phyloP scores from a whole-genome alignment of 1,140 invertebrate genomes.

The Pseudomyrmex dendroicus region DNA sequence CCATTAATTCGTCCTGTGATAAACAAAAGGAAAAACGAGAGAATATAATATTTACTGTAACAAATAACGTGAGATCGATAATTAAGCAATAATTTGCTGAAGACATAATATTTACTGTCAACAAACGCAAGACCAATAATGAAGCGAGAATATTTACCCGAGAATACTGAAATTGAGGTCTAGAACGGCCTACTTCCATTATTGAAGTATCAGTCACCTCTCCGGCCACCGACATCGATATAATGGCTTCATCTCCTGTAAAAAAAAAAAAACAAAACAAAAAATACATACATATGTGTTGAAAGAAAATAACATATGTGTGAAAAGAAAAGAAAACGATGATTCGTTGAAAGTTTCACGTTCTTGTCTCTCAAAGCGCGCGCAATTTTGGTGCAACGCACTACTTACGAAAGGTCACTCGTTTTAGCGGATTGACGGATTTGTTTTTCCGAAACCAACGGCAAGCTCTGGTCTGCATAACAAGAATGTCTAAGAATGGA shows the following conservation, averaged over 20 bases:
- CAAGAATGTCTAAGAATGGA: constrained; percentile 78
- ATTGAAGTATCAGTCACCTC: constrained; percentile 84
- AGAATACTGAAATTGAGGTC: constrained; percentile 83
- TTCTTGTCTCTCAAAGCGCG: not conserved
- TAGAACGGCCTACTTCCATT: constrained; percentile 82
- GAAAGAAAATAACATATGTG: not conserved
- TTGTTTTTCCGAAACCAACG: constrained; percentile 77
- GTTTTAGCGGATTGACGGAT: constrained; percentile 68
- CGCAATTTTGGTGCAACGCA: not conserved
- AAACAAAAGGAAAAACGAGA: constrained; percentile 48
- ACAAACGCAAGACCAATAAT: too few relatives aligned
- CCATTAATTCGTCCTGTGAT: constrained; percentile 87
- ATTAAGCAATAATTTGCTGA: not conserved
- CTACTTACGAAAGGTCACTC: constrained; percentile 78
- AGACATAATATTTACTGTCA: not conserved
- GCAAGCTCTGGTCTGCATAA: constrained; percentile 75
- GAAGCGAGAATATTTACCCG: constrained; percentile 74
- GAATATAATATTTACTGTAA: not conserved
- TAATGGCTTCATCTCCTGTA: constrained; percentile 84
- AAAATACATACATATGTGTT: not conserved
- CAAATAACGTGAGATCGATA: too few relatives aligned
- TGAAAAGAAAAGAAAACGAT: too few relatives aligned
- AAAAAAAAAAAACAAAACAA: constrained; percentile 52
- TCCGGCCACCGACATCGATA: constrained; percentile 83
- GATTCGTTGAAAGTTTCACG: not conserved